These are phyloP conservation scores for Homalodisca vitripennis DNA, from an alignment of 1,140 invertebrate genomes.

Conservation along the genomic window DNA sequence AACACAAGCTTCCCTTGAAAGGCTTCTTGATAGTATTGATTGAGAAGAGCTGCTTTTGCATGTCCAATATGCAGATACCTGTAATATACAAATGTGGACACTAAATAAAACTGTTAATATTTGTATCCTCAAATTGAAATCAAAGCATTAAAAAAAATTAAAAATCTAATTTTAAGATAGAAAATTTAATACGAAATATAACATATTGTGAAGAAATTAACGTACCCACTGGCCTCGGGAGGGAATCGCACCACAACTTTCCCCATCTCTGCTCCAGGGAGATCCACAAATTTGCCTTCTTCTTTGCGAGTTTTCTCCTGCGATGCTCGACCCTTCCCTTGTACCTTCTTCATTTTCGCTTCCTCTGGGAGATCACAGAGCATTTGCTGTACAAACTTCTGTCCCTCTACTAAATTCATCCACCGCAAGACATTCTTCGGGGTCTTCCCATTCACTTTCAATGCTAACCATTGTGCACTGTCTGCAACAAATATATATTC, in stretches of 20 bases:
- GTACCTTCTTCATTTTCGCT: constrained; percentile 40
- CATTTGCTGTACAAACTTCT: constrained; percentile 56
- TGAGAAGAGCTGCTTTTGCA: constrained; percentile 97
- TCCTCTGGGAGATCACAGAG: constrained; percentile 57
- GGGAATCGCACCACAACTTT: constrained; percentile 94
- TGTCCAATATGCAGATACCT: constrained; percentile 98
- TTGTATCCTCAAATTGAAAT: not conserved
- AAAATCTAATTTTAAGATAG: too few species aligned
- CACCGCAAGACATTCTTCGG: constrained; percentile 66
- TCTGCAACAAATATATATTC: too few species aligned
- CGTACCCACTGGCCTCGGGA: constrained; percentile 94
- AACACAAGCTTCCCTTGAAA: constrained; percentile 96
- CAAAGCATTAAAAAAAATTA: too few species aligned
- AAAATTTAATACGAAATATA: too few species aligned
- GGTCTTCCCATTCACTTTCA: constrained; percentile 46
- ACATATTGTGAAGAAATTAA: too few species aligned
- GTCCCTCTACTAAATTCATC: constrained; percentile 65
- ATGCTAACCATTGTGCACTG: not conserved
- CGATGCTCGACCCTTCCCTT: constrained; percentile 41
- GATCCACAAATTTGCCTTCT: constrained; percentile 95
- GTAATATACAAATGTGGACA: constrained; percentile 8
- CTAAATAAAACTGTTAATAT: not conserved
- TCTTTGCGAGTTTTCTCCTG: constrained; percentile 53
- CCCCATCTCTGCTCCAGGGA: constrained; percentile 94
- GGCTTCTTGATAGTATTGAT: constrained; percentile 93